Evolutionary conservation across 2,113 vertebrate genomes (phyloP), one percentile per base, ranked within the genome.

Genomic region (Ophiodon elongatus): DNA sequence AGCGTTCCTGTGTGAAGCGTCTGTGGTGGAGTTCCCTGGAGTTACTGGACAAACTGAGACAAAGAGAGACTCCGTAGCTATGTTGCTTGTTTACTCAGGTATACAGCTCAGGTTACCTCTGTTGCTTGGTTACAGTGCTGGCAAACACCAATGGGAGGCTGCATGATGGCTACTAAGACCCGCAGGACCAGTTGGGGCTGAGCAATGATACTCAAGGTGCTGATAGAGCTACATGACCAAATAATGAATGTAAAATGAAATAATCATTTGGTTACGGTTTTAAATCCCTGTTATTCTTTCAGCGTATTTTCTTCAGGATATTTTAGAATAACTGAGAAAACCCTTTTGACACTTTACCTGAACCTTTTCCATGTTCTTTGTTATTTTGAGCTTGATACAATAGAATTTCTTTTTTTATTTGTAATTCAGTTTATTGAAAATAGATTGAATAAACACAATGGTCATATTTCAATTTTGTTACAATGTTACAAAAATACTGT

Each of bases 51-150:
- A 65, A 73, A 68, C 0, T 6, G n/a, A 29, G 1, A 80, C 75
- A 76, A 64, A 78, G 50, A 8, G 60, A 50, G 37, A 21, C 17
- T 31, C 23, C 0, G 71, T 5, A 14, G 47, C 3, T 74, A n/a
- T 39, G 75, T 73, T 35, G 78, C 29, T 69, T 90, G 86, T 83
- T 88, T 87, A 2, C 77, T 45, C 57, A 8, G 67, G 72, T 66
- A 11, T 1, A n/a, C 15, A 37, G 45, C 89, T 90, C 83, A 43
- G 64, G 43, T 93, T 86, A 69, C 88, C 79, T 57, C 47, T 63
- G 91, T 89, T 87, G 80, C 88, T 7, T 37, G 78, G 92, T 80
- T 62, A 84, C 88, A 31, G 27, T 0, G n/a, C 9, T 31, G 52
- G 13, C 23, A 47, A 31, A 52, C 62, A 54, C 73, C 66, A 8